phyloP scores from a whole-genome alignment of 2,113 vertebrate species.

The Stegostoma tigrinum region DNA sequence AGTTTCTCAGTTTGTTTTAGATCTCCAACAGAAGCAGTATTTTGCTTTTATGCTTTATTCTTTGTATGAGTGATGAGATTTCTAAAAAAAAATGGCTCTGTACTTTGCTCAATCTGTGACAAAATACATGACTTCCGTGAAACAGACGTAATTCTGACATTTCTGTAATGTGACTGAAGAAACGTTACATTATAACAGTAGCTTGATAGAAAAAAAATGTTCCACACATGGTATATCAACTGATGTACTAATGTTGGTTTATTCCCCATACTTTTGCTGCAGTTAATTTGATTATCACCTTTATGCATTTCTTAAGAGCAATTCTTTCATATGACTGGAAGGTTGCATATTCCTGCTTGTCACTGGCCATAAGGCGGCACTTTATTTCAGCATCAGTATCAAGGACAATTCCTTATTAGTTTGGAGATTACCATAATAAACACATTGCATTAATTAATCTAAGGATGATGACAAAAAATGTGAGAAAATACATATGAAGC shows the following conservation, averaged over 20 bases:
- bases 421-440: neutral
- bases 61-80: neutral
- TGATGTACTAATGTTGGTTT: neutral
- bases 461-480: neutral
- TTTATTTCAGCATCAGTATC: neutral
- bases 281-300: neutral
- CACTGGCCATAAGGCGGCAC: neutral
- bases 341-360: neutral
- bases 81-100: too few species aligned
- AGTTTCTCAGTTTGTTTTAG: too few species aligned
- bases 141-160: neutral
- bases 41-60: neutral
- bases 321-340: neutral
- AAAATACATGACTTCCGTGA: neutral
- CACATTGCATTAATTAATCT: neutral
- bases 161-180: neutral
- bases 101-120: neutral
- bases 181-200: neutral
- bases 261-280: neutral
- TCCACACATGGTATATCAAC: neutral
- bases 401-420: neutral
- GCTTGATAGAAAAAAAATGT: neutral
- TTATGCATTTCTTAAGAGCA: neutral
- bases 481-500: neutral
- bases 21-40: too few species aligned